Percentiles rank a stretch among this genome's conserved stretches.
phyloP scores from a whole-genome alignment of 2,113 vertebrate species.

The Gasterosteus nipponicus region DNA sequence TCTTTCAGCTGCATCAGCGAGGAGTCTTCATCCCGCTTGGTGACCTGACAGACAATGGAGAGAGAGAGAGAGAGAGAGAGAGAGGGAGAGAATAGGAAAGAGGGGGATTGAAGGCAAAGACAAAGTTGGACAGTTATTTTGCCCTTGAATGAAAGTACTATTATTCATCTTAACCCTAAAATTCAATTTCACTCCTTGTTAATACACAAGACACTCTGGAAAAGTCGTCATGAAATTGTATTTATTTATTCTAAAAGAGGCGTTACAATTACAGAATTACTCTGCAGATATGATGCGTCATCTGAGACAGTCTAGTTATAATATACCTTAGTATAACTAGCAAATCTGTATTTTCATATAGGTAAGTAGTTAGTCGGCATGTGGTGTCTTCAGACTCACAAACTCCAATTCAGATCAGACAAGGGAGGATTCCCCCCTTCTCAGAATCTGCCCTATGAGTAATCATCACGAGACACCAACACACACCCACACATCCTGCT shows the following conservation, averaged over 20 bases:
- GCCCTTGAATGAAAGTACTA: not conserved
- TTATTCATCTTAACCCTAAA: not conserved
- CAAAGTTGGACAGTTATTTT: not conserved
- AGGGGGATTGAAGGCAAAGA: not conserved
- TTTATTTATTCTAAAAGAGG: not conserved
- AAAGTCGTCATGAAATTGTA: not conserved
- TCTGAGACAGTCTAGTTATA: no score
- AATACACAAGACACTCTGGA: not conserved
- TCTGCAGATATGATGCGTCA: not conserved
- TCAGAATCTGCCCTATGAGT: conserved; percentile 83
- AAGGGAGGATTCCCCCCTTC: conserved; percentile 48
- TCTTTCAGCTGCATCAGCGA: conserved; percentile 98
- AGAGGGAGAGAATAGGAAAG: not conserved
- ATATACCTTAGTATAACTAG: no score
- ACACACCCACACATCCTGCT: conserved; percentile 1
- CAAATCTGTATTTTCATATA: not conserved
- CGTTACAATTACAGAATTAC: not conserved
- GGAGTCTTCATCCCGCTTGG: conserved; percentile 97
- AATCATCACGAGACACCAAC: conserved; percentile 76
- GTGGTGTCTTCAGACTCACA: conserved; percentile 71
- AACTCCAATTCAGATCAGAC: conserved; percentile 72
- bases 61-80: not conserved
- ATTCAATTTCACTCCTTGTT: not conserved
- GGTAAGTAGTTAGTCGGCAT: not conserved
- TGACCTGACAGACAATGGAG: conserved; percentile 83